Base-by-base conservation (phyloP, 2,888 invertebrate species). In the Acleris emargana region DNA sequence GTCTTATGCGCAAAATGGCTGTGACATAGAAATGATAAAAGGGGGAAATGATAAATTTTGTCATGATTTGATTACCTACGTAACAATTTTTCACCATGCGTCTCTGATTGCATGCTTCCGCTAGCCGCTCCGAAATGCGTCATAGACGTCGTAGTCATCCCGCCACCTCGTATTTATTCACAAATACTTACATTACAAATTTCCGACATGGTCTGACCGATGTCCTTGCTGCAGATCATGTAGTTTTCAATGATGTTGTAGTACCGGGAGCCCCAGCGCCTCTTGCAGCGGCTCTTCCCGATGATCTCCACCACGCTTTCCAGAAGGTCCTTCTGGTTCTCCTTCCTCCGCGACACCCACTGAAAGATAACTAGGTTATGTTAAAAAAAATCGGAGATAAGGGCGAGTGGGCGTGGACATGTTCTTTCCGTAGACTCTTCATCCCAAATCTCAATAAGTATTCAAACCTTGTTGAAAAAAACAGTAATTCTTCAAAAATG, bases 211-310 rank as follows among this genome's bases (percentile, higher is more conserved):
- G 85, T 81, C 66, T 88, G 84, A 3, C 89, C 89, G 9, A 89
- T 81, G 32, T 91, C 89, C 67, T 86, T 89, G 2, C 86, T 82
- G 74, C 91, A 91, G 55, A 91, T 86, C 89, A 89, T 91, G 73
- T 90, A 90, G 74, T 91, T 89, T 5, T 89, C 89, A 17, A 91
- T 89, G 58, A 90, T 89, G 64, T 89, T 88, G 71, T 84, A 82
- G 70, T 89, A 90, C 0, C 88, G 80, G 0, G 76, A 38, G 0
- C 90, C 90, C 91, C 90, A 91, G 11, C 87, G 86, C 3, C 86
- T 78, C 71, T 89, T 90, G 78, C 91, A 91, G 62, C 81, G 79
- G 20, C 68, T 77, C 69, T 89, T 89, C 0, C 82, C 60, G 17
- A 88, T 86, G 18, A 91, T 85, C 71, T 89, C 89, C 0, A 88